phyloP scores from a whole-genome alignment of 1,140 invertebrate genomes.

The Chrysomallon squamiferum region DNA sequence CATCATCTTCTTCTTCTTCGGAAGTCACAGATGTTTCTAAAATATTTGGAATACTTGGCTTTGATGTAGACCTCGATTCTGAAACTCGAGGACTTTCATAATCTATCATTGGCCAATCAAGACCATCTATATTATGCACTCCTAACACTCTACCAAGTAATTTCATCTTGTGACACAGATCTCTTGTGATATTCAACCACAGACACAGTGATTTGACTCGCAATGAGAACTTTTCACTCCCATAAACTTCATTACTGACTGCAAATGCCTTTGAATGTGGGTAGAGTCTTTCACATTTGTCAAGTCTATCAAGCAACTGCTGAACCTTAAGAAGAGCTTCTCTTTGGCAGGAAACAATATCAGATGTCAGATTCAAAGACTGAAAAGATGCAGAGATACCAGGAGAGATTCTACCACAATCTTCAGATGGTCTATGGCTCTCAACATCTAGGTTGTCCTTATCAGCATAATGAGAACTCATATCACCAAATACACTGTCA shows the following conservation, averaged over 20 bases:
- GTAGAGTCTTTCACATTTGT: conserved; percentile 79
- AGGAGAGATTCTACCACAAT: conserved; percentile 6
- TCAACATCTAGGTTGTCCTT: conserved; percentile 11
- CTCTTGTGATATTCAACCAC: conserved; percentile 88
- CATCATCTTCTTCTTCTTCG: not conserved
- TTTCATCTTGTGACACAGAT: conserved; percentile 80
- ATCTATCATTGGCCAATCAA: conserved; percentile 60
- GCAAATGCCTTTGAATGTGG: conserved; percentile 83
- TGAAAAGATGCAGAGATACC: conserved; percentile 37
- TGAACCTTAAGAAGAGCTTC: conserved; percentile 77
- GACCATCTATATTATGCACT: conserved; percentile 59
- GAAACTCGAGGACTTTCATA: conserved; percentile 31
- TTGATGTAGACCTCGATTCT: conserved; percentile 13
- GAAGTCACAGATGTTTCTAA: conserved; percentile 17
- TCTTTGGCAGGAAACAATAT: conserved; percentile 38
- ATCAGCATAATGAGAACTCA: conserved; percentile 2
- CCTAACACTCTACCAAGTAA: conserved; percentile 79
- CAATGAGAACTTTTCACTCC: conserved; percentile 71
- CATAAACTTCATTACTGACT: conserved; percentile 75
- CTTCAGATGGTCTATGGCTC: not conserved
- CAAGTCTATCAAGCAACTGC: conserved; percentile 74
- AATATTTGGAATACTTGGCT: conserved; percentile 40
- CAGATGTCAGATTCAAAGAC: conserved; percentile 31
- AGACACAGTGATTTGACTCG: conserved; percentile 81
- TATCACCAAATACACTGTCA: not conserved